Evolutionary conservation across 2,113 vertebrate genomes (phyloP), one percentile per base, ranked within the genome.

Genomic region (Zosterops lateralis): DNA sequence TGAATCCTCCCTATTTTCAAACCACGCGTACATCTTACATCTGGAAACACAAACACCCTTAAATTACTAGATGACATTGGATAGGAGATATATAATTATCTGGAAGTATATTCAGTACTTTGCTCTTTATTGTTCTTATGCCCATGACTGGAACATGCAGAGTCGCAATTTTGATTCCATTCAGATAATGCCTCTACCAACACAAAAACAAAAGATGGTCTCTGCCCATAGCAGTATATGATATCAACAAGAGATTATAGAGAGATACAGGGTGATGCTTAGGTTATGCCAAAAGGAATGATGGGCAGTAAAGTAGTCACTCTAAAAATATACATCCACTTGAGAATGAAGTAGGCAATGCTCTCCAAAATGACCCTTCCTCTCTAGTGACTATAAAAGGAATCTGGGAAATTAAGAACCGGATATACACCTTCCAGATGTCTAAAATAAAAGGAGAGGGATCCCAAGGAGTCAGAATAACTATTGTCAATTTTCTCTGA

Each of bases 1-100:
- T 95, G 81, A 97, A 95, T 70, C 62, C 64, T 79, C 84, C 22
- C 8, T 97, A 40, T 95, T 96, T 93, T 92, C 32, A 88, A 94
- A 71, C 62, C 28, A 32, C 6, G 7, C 64, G 48, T 89, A 58
- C 18, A 25, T 82, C 67, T 94, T 75, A 95, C 95, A 91, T 89
- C 60, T 92, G 87, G 71, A 96, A 91, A 82, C 58, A 70, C 91
- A 81, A 76, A 80, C 36, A 62, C 72, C 53, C 68, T 91, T 86
- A 95, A 75, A 85, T 89, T 70, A 89, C 50, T 62, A 34, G 47
- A 73, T 85, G 67, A 32, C 58, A 87, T 42, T 0, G 0, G 17
- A 53, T 79, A 82, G 70, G 66, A 90, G 25, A 73, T 47, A 47
- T 79, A 51, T 88, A 85, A 90, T 95, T 89, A 93, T 87, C 71